Base-by-base conservation (phyloP, 2,797 vertebrate species). In the Tragelaphus eurycerus region DNA sequence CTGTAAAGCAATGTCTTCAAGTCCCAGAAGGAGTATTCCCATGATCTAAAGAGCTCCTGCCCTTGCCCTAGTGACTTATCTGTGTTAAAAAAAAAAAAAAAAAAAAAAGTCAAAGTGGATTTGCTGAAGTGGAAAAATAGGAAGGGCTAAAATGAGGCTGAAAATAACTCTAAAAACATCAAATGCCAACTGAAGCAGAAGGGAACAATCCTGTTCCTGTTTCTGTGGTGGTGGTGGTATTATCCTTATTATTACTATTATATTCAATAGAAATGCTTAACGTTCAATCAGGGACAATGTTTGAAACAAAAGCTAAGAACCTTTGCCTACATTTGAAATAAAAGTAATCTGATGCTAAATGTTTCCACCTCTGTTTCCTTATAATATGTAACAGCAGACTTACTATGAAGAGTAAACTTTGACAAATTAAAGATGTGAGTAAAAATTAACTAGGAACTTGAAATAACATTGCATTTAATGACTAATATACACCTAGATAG, bases 291-390 rank as follows among this genome's bases (percentile, higher is more conserved):
- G 50, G 29, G 46, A 6, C 19, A 81, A 29, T 46, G 7, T 48
- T 54, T 82, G 11, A 96, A 96, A 82, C 31, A 86, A 89, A 96
- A 92, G 14, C n/a, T 89, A 85, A 86, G 25, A 86, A 54, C 6
- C 27, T 87, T 79, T 62, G 27, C 17, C 46, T 88, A 16, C 62
- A 84, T 54, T 34, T 91, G 54, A 17, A 89, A 38, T 76, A 31
- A 88, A 76, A 81, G 55, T 89, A 67, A 88, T 90, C n/a, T 86
- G 59, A 71, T 19, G 15, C 19, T 74, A 83, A 95, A 64, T 31
- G 27, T 14, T 86, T 96, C 85, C 55, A 88, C 38, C 21, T 87
- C 59, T 38, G 27, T 27, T 55, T 31, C 8, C 27, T 46, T 83
- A 15, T 8, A 94, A 71, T 64, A 55, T 25, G 57, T 10, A 84